Evolutionary conservation across 2,113 vertebrate genomes (phyloP).

Genomic region (Hypocryptadius cinnamomeus): DNA sequence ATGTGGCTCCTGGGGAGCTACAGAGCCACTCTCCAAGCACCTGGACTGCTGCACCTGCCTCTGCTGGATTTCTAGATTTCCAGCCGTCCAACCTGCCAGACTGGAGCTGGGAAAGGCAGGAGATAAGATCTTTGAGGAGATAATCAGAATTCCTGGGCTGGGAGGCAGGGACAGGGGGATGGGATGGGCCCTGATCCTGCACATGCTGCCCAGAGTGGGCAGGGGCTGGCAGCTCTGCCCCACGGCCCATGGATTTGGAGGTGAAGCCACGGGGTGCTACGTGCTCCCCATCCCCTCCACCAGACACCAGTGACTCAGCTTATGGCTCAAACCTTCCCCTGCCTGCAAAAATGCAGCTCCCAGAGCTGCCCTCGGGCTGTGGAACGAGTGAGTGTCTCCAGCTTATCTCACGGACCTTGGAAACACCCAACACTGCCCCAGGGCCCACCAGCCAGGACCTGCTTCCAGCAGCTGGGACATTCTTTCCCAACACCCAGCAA

Average conservation of each 20-base stretch:
- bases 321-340: not conserved
- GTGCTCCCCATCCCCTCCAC: not conserved
- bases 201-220: accelerated
- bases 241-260: accelerated
- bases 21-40: not conserved
- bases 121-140: not conserved
- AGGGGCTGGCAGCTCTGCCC: not conserved
- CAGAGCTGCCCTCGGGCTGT: not conserved
- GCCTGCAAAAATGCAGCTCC: not conserved
- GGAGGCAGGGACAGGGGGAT: not conserved
- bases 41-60: not conserved
- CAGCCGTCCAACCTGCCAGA: not conserved
- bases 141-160: not conserved
- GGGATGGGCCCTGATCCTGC: not conserved
- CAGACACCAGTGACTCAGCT: not conserved
- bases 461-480: not conserved
- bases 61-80: not conserved
- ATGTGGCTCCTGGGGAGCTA: not conserved
- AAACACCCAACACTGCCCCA: not conserved
- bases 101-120: not conserved
- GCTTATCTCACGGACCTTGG: not conserved
- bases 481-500: not conserved
- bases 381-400: not conserved
- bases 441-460: not conserved
- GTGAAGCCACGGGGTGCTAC: not conserved